Conservation (phyloP, 2,797 vertebrate genomes). For the Anomalospiza imberbis region DNA sequence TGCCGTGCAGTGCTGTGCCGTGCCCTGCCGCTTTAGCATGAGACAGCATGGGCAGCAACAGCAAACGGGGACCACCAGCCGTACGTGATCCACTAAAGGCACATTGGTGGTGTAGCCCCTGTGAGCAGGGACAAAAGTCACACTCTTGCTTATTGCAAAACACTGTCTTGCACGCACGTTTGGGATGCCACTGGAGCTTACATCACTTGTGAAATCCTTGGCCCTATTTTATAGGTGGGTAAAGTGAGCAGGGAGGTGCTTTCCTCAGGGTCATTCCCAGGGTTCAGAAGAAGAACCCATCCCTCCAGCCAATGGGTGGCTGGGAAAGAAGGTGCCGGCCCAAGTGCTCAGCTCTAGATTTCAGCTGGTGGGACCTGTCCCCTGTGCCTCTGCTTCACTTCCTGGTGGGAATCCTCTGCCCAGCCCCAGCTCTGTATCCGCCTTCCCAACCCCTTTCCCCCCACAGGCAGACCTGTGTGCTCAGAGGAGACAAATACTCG, state of each 20-base stretch:
- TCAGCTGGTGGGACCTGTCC: fast-evolving
- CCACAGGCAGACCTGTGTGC: fast-evolving
- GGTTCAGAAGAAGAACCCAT: not conserved
- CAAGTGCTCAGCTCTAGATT: fast-evolving
- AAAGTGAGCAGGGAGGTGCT: not conserved
- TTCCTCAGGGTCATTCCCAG: not conserved
- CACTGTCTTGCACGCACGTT: fast-evolving
- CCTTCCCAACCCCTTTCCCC: not conserved
- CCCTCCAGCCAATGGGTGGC: fast-evolving
- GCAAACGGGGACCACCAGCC: not conserved
- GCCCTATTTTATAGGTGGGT: not conserved
- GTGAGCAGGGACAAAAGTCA: fast-evolving
- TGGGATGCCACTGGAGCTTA: not conserved
- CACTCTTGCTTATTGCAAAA: not conserved
- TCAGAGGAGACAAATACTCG: not conserved
- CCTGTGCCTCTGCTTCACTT: not conserved
- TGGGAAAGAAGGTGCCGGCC: not conserved
- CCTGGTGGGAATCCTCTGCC: not conserved
- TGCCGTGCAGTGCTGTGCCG: not conserved
- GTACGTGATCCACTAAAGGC: not conserved
- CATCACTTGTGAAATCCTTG: not conserved
- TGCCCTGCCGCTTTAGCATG: not conserved
- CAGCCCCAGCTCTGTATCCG: not conserved
- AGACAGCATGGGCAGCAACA: not conserved
- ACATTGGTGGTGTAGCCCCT: not conserved